Evolutionary conservation across 2,113 vertebrate species (phyloP).

Genomic region (Ailuropoda melanoleuca): DNA sequence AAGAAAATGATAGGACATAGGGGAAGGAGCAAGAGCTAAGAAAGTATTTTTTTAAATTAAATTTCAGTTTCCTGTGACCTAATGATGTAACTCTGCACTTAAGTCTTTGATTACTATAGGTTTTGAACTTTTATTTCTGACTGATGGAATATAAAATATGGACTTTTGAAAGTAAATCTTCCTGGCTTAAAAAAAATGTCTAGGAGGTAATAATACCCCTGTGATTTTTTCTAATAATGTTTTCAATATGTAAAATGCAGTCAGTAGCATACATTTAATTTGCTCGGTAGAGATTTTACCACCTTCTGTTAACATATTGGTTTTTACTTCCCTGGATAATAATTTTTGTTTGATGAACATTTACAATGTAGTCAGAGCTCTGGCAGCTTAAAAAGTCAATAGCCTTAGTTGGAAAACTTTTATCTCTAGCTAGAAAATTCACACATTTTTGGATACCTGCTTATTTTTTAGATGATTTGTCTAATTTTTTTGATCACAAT

Average conservation of each 20-base stretch:
- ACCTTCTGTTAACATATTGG: not conserved
- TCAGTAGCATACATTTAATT: slow-evolving; percentile 15
- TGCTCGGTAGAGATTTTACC: not conserved
- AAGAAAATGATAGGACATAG: not conserved
- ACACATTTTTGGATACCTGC: not conserved
- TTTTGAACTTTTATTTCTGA: slow-evolving; percentile 31
- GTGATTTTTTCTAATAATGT: not conserved
- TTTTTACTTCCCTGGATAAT: not conserved
- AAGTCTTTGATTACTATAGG: not conserved
- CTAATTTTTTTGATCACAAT: not conserved
- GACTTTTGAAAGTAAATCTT: not conserved
- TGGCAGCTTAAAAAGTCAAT: slow-evolving; percentile 14
- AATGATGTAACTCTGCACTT: not conserved
- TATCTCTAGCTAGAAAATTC: not conserved
- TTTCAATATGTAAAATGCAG: not conserved
- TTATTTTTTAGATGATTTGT: not conserved
- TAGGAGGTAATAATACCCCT: not conserved
- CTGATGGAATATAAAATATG: not conserved
- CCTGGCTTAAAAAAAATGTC: not conserved
- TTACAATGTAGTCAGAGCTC: not conserved
- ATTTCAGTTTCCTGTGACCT: slow-evolving; percentile 24
- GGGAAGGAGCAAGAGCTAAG: not conserved
- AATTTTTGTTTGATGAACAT: slow-evolving; percentile 20
- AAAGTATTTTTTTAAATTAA: not conserved
- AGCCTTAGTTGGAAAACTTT: not conserved